Evolutionary conservation across 92 coral and sea anemone genomes (phyloP).

Genomic region (Virgularia gustaviana): DNA sequence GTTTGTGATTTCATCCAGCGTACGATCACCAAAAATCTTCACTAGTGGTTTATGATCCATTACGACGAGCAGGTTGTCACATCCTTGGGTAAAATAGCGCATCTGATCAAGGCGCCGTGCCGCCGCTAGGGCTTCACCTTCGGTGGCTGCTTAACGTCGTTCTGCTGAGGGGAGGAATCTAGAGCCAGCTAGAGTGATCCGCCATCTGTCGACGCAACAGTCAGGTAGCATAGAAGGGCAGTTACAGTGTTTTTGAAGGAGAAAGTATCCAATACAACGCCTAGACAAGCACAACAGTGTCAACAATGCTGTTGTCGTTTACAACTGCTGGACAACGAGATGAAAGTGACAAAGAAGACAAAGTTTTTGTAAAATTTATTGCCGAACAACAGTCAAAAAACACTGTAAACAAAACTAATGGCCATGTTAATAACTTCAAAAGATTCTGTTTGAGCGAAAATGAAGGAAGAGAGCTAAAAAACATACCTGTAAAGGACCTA

Average conservation of each 20-base stretch:
- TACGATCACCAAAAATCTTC: constrained; percentile 49
- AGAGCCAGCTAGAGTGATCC: constrained; percentile 58
- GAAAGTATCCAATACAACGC: constrained; percentile 57
- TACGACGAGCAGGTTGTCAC: constrained; percentile 41
- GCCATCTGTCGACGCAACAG: constrained; percentile 60
- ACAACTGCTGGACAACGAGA: too few relatives aligned
- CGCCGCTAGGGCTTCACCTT: constrained; percentile 54
- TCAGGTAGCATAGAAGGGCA: constrained; percentile 53
- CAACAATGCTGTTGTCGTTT: too few relatives aligned
- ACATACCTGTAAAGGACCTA: too few relatives aligned
- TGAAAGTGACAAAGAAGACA: too few relatives aligned
- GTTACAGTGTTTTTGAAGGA: constrained; percentile 55
- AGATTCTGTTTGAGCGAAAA: too few relatives aligned
- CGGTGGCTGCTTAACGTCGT: constrained; percentile 54
- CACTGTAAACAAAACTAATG: too few relatives aligned
- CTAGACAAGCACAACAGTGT: too few relatives aligned
- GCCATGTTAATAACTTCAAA: too few relatives aligned
- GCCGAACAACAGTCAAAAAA: too few relatives aligned
- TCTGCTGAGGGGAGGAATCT: constrained; percentile 55
- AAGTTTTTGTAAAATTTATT: too few relatives aligned
- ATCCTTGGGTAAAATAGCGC: constrained; percentile 52
- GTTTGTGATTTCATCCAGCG: constrained; percentile 50
- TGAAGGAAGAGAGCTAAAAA: too few relatives aligned
- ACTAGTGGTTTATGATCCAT: constrained; percentile 42
- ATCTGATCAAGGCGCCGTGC: constrained; percentile 59